phyloP scores from a whole-genome alignment of 1,140 invertebrate species.

The Leptonema lineaticorne region DNA sequence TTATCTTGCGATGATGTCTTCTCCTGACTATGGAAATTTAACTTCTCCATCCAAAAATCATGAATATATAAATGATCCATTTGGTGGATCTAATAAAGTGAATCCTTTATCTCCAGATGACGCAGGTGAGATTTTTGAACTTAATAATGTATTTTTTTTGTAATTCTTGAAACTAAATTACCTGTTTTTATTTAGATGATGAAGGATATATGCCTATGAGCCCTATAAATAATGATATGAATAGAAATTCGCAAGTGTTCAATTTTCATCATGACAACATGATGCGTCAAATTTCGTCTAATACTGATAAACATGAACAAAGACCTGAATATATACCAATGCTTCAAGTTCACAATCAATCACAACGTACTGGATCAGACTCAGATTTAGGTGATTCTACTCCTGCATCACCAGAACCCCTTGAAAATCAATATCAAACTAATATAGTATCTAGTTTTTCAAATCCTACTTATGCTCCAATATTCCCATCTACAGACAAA shows the following conservation, averaged over 20 bases:
- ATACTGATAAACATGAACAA: slow-evolving; percentile 44
- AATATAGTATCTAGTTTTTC: slow-evolving; percentile 38
- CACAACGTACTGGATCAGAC: slow-evolving; percentile 48
- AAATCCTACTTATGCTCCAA: slow-evolving; percentile 45
- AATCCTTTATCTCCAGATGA: slow-evolving; percentile 40
- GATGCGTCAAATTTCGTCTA: slow-evolving; percentile 42
- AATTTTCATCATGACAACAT: slow-evolving; percentile 52
- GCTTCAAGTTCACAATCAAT: slow-evolving; percentile 53
- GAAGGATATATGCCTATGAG: slow-evolving; percentile 56
- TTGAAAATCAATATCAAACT: background rate
- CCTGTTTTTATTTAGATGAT: too few species aligned
- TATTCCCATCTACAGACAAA: slow-evolving; percentile 44
- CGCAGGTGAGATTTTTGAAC: slow-evolving; percentile 37
- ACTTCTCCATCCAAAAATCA: slow-evolving; percentile 46
- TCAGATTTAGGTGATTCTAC: slow-evolving; percentile 50
- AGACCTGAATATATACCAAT: slow-evolving; percentile 60
- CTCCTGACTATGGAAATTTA: slow-evolving; percentile 66
- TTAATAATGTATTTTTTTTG: too few species aligned
- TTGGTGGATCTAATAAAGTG: slow-evolving; percentile 35
- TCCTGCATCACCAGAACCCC: slow-evolving; percentile 42
- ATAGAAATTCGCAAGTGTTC: slow-evolving; percentile 46
- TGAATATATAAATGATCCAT: slow-evolving; percentile 39
- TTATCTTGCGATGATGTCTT: slow-evolving; percentile 73
- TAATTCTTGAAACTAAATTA: too few species aligned
- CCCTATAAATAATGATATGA: slow-evolving; percentile 48